Evolutionary conservation across 2,797 vertebrate genomes (phyloP).

Genomic region (Toxotes lorentzi): DNA sequence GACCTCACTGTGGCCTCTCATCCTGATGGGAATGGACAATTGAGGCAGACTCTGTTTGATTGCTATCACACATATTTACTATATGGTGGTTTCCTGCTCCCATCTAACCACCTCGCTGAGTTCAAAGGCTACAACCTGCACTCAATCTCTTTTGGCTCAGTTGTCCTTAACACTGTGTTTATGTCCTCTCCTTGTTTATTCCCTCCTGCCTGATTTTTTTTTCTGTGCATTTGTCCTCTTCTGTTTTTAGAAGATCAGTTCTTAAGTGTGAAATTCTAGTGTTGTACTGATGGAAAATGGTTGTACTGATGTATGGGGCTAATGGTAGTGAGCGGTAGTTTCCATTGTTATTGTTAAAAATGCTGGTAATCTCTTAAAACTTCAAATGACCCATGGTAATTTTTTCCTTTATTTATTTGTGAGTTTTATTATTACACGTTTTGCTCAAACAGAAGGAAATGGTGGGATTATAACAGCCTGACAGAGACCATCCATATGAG

Average conservation of each 20-base stretch:
- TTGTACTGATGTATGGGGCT: too few species aligned
- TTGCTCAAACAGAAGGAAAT: too few species aligned
- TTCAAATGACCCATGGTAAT: too few species aligned
- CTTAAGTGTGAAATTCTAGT: background rate
- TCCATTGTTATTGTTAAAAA: too few species aligned
- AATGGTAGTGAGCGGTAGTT: too few species aligned
- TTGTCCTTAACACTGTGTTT: constrained; percentile 12
- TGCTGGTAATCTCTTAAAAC: too few species aligned
- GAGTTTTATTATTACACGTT: too few species aligned
- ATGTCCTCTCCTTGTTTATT: background rate
- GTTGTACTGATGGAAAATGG: background rate
- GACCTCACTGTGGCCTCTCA: constrained; percentile 69
- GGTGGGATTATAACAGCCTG: too few species aligned
- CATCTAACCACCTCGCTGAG: constrained; percentile 31
- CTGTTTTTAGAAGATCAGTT: background rate
- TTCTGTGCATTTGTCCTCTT: background rate
- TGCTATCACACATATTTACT: constrained; percentile 74
- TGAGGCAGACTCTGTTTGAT: constrained; percentile 73
- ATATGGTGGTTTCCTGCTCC: constrained; percentile 56
- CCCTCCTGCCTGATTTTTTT: background rate
- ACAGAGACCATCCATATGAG: too few species aligned
- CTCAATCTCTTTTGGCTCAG: constrained; percentile 22
- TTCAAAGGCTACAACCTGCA: constrained; percentile 31
- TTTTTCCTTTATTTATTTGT: too few species aligned
- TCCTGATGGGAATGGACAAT: constrained; percentile 72